Evolutionary conservation across 2,888 invertebrate genomes (phyloP), one percentile per base, ranked within the genome.

Genomic region (Cryptus armator): DNA sequence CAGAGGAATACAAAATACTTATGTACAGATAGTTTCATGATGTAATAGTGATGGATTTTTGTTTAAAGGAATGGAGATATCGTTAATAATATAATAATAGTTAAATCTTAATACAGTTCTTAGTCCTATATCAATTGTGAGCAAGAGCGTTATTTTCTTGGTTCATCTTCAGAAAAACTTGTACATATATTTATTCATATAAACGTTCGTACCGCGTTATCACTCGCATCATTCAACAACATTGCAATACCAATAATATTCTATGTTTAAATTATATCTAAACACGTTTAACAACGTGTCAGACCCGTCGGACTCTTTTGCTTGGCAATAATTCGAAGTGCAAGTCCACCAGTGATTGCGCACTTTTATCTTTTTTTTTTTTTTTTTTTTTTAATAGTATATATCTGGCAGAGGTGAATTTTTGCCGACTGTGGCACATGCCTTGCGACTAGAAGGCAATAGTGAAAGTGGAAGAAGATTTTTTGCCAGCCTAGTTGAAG

Each of bases 1-100:
- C 91, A 92, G 92, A 93, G 92, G 92, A 93, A 93, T 93, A 93
- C 93, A 93, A 93, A 93, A 93, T 93, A 93, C 91, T 91, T 93
- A 93, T 93, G 90, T 93, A 93, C 93, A 93, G 91, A 92, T 92
- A 93, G 93, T 91, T 92, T 92, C 89, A 87, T 92, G 92, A 92
- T 93, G 92, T 92, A 92, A 93, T 92, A 91, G 92, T 92, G 91
- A 90, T 92, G 92, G 91, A 92, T 92, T 72, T 72, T 81, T 92
- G 88, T 90, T 92, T 90, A 91, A 92, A 93, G 91, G 92, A 93
- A 93, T 92, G 91, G 92, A 91, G 91, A 91, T 91, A 90, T 92
- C 89, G 88, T 91, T 92, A 91, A 90, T 91, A 88, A 90, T 90
- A 90, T 90, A 90, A 91, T 93, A 90, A 92, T 92, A 91, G 90